Evolutionary conservation across 1,140 invertebrate genomes (phyloP).

Genomic region (Condylostylus longicornis): DNA sequence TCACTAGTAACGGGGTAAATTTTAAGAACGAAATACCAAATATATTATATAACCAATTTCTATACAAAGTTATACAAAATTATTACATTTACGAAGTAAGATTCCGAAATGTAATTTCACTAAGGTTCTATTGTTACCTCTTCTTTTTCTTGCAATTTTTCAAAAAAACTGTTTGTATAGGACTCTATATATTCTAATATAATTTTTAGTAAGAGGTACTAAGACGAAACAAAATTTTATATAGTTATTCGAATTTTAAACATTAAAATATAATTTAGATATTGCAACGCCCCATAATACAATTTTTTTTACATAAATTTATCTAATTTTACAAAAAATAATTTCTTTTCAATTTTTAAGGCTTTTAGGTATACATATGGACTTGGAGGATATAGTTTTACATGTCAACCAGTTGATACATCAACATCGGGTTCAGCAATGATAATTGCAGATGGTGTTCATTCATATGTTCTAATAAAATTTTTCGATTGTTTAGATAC

Average conservation of each 20-base stretch:
- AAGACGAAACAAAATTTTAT: background rate
- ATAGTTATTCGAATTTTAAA: background rate
- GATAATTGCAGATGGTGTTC: background rate
- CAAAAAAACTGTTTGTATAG: too few relatives aligned
- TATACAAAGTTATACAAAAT: too few relatives aligned
- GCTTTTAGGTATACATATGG: background rate
- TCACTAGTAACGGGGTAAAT: too few relatives aligned
- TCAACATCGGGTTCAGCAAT: background rate
- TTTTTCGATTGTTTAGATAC: slow-evolving; percentile 48
- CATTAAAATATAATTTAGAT: background rate
- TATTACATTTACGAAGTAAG: too few relatives aligned
- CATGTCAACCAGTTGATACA: background rate
- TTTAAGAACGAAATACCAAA: too few relatives aligned
- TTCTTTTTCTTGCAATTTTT: too few relatives aligned
- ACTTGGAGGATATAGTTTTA: background rate
- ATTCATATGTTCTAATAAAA: background rate
- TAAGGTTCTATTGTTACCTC: too few relatives aligned
- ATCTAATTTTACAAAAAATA: background rate
- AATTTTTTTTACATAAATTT: background rate
- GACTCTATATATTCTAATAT: too few relatives aligned
- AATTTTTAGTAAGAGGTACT: background rate
- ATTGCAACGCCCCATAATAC: background rate
- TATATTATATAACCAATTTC: too few relatives aligned
- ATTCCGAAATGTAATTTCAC: too few relatives aligned
- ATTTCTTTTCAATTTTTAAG: background rate